Conservation (phyloP, 2,113 vertebrate genomes). For the Thunnus thynnus region DNA sequence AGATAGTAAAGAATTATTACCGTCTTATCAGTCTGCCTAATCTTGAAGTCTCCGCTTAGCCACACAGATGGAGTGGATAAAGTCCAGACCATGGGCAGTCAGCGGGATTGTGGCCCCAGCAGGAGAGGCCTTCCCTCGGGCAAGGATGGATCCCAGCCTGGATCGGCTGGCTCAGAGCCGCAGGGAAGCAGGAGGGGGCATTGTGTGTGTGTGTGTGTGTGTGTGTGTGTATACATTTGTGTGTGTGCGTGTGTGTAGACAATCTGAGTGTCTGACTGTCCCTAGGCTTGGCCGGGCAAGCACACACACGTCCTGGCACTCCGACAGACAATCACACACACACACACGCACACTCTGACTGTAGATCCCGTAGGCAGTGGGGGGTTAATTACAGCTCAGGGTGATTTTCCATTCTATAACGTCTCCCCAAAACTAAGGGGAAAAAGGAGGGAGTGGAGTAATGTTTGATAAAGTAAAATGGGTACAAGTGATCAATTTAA, state of each 20-base stretch:
- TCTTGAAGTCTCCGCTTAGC: slow-evolving; percentile 61
- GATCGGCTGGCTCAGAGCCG: slow-evolving; percentile 55
- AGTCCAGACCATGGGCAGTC: slow-evolving; percentile 62
- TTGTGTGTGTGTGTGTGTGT: slow-evolving; percentile 33
- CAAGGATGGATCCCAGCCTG: slow-evolving; percentile 49
- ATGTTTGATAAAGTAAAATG: slow-evolving; percentile 1
- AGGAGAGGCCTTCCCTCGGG: slow-evolving; percentile 66
- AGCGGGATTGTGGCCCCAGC: slow-evolving; percentile 54
- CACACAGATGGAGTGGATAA: slow-evolving; percentile 70
- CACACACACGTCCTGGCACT: slow-evolving; percentile 64
- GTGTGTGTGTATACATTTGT: slow-evolving; percentile 31
- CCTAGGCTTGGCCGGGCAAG: slow-evolving; percentile 74
- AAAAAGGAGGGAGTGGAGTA: not conserved
- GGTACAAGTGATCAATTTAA: not conserved
- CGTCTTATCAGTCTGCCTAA: slow-evolving; percentile 67
- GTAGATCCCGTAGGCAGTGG: slow-evolving; percentile 35
- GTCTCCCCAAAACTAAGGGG: slow-evolving; percentile 37
- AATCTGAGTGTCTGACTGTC: slow-evolving; percentile 63
- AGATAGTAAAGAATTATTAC: slow-evolving; percentile 71
- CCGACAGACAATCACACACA: slow-evolving; percentile 44
- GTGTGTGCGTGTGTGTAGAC: slow-evolving; percentile 35
- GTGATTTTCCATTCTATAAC: slow-evolving; percentile 48
- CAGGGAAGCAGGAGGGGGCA: slow-evolving; percentile 34
- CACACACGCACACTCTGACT: slow-evolving; percentile 43
- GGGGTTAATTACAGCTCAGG: slow-evolving; percentile 57